These are phyloP conservation scores for Piprites chloris DNA, from an alignment of 2,113 vertebrate species.

Conservation along the genomic window DNA sequence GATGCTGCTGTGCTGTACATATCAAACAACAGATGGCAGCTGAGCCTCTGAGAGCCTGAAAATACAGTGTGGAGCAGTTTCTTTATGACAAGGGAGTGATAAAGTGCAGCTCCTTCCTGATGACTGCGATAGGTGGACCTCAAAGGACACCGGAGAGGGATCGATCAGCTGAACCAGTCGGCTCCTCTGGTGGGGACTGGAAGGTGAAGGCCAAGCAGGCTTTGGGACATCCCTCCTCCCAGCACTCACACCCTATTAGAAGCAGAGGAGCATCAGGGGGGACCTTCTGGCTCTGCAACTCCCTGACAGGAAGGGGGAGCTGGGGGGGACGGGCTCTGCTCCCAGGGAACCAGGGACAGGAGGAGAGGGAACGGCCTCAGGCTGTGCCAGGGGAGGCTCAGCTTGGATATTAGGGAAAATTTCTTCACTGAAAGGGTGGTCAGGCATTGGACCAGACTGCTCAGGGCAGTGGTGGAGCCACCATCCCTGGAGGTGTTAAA, in stretches of 20 bases:
- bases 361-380: rapidly evolving
- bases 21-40: not conserved
- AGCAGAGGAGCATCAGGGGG: not conserved
- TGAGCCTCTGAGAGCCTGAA: not conserved
- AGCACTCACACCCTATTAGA: not conserved
- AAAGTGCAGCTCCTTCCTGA: not conserved
- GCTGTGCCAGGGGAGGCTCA: not conserved
- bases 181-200: not conserved
- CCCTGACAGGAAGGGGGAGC: not conserved
- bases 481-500: not conserved
- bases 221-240: not conserved
- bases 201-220: rapidly evolving
- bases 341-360: not conserved
- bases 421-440: not conserved
- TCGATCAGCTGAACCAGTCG: too few relatives aligned
- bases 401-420: not conserved
- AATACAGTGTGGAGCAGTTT: not conserved
- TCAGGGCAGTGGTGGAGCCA: rapidly evolving
- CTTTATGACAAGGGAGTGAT: not conserved
- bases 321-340: rapidly evolving
- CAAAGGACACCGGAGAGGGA: not conserved
- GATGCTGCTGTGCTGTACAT: not conserved
- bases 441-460: not conserved
- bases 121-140: rapidly evolving
- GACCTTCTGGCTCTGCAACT: not conserved